phyloP scores from a whole-genome alignment of 92 coral and sea anemone genomes.

The Porites evermanni region DNA sequence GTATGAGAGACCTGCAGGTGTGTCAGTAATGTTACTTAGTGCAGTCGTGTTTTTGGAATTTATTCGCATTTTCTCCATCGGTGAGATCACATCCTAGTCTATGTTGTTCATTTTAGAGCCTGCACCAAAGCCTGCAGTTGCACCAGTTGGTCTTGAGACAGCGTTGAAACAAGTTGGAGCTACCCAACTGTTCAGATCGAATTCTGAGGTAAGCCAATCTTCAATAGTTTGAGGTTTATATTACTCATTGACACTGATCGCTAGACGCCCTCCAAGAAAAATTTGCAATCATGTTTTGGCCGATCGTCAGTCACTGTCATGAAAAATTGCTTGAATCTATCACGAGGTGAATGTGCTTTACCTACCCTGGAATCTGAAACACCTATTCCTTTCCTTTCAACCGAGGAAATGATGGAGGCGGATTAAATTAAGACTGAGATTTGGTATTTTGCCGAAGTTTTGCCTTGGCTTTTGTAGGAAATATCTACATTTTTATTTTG shows the following conservation, averaged over 20 bases:
- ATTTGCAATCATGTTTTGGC: no score
- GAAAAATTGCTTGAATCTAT: no score
- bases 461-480: neutral
- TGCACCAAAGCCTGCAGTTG: conserved; percentile 69
- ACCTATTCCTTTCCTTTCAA: no score
- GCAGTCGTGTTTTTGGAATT: neutral
- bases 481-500: neutral
- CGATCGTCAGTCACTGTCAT: no score
- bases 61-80: neutral
- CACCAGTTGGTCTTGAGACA: conserved; percentile 95
- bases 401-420: no score
- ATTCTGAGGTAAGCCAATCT: conserved; percentile 79
- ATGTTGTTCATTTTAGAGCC: conserved; percentile 10
- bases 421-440: no score
- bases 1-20: conserved; percentile 49
- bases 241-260: neutral
- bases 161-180: conserved; percentile 97
- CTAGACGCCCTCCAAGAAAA: no score
- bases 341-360: no score
- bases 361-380: no score
- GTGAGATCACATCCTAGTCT: neutral
- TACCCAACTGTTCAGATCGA: conserved; percentile 91
- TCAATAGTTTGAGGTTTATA: neutral
- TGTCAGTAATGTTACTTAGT: neutral
- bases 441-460: neutral